Evolutionary conservation across 1,140 invertebrate species (phyloP).

Genomic region (Akabosia matsudoensis): DNA sequence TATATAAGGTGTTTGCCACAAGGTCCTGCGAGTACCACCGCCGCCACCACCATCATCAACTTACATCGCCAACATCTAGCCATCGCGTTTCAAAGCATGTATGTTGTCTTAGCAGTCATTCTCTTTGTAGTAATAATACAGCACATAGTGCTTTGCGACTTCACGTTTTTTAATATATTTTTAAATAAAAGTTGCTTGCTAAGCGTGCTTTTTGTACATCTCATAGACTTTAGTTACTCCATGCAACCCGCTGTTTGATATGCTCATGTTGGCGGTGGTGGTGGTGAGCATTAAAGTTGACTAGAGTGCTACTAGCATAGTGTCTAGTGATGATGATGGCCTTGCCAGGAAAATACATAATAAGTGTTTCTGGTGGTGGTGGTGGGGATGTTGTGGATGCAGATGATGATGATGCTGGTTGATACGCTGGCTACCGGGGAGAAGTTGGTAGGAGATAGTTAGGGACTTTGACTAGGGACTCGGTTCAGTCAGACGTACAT

Average conservation of each 20-base stretch:
- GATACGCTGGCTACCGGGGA: slow-evolving; percentile 5
- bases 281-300: slow-evolving; percentile 14
- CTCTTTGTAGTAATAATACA: background rate
- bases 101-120: background rate
- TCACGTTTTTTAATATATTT: too few species aligned
- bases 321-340: slow-evolving; percentile 14
- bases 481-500: too few species aligned
- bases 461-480: background rate
- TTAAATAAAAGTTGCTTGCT: too few species aligned
- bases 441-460: slow-evolving; percentile 3
- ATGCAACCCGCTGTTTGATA: slow-evolving; percentile 8
- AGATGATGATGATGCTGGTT: background rate
- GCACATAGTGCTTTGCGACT: too few species aligned
- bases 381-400: background rate
- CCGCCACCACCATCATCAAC: slow-evolving; percentile 3
- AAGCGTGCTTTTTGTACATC: background rate
- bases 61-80: background rate
- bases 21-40: slow-evolving; percentile 17
- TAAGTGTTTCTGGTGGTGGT: background rate
- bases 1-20: slow-evolving; percentile 23
- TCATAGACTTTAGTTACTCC: background rate
- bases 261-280: background rate
- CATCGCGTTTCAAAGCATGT: background rate
- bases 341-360: slow-evolving; percentile 24
- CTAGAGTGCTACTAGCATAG: slow-evolving; percentile 10